These are phyloP conservation scores for Botia kubotai DNA, from an alignment of 2,797 vertebrate genomes.

Conservation along the genomic window DNA sequence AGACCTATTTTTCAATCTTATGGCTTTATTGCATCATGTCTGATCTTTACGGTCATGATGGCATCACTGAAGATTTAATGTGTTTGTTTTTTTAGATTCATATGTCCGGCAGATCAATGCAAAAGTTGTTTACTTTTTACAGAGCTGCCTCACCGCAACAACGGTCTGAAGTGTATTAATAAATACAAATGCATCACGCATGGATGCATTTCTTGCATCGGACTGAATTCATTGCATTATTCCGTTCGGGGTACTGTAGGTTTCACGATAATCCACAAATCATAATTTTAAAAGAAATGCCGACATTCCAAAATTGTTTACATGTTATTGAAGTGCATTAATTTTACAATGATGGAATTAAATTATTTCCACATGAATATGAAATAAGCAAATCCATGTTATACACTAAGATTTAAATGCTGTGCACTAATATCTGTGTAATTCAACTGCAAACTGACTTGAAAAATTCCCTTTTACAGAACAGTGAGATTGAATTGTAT, in stretches of 20 bases:
- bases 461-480: conserved; percentile 14
- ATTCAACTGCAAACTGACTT: conserved; percentile 18
- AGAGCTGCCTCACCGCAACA: conserved; percentile 24
- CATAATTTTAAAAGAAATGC: conserved; percentile 13
- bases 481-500: background rate
- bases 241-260: conserved; percentile 1
- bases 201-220: background rate
- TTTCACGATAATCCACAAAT: background rate
- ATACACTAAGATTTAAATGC: conserved; percentile 8
- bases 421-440: conserved; percentile 7
- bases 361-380: conserved; percentile 23
- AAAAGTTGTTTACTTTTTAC: conserved; percentile 30
- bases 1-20: background rate
- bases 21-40: conserved; percentile 28
- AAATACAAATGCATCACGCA: conserved; percentile 28
- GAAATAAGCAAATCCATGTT: conserved; percentile 15
- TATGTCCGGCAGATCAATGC: conserved; percentile 27
- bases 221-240: conserved; percentile 2
- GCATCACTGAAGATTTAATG: conserved; percentile 22
- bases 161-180: background rate
- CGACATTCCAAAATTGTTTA: conserved; percentile 45
- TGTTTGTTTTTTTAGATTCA: background rate
- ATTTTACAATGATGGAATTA: conserved; percentile 5
- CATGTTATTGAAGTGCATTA: conserved; percentile 20
- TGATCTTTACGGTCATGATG: conserved; percentile 20